Base-by-base conservation (phyloP, 2,888 invertebrate genomes). In the Acanthococcus lagerstroemiae region DNA sequence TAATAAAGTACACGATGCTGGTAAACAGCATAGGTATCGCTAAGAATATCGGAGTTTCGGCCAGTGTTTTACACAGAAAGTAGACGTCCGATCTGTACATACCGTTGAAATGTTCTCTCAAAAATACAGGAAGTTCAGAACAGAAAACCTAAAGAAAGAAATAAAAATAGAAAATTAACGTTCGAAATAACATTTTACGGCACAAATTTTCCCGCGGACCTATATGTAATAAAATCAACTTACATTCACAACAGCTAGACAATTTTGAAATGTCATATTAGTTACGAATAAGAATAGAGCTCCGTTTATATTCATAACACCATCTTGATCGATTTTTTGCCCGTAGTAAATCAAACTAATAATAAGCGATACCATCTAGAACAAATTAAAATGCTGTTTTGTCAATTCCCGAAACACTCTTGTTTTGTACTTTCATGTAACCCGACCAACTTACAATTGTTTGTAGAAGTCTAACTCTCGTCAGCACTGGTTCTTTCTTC, bases 221-320 rank as follows among this genome's bases (percentile, higher is more conserved):
- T n/a, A n/a, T n/a, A n/a, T n/a, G n/a, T n/a, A n/a, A n/a, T n/a
- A n/a, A 37, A 37, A 48, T n/a, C 17, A 46, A 80, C 88, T 84
- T 77, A 95, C 95, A 76, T 88, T 90, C 67, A 95, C 86, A 48
- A 95, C 95, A 68, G 93, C 90, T 74, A 94, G 94, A n/a, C 93
- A 86, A 76, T 93, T 94, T 73, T 92, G 90, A 77, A 95, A 94
- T 5, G 94, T 94, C 86, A 93, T 88, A 74, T 91, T 93, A 17
- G 90, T 90, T 55, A 93, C 81, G 75, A 93, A 87, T 74, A 94
- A 84, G 76, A 93, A 95, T 65, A 95, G 81, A 25, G 88, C 91
- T 50, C 95, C 95, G 74, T 93, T 95, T 70, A 95, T 90, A 76
- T 95, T 95, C 86, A 90, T 89, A 0, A 95, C 90, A 1, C 91